A percentile compares a stretch with the other conserved stretches of the same genome.
Conservation (phyloP, 1,140 invertebrate genomes). For the Hyposmocoma kahamanoa region DNA sequence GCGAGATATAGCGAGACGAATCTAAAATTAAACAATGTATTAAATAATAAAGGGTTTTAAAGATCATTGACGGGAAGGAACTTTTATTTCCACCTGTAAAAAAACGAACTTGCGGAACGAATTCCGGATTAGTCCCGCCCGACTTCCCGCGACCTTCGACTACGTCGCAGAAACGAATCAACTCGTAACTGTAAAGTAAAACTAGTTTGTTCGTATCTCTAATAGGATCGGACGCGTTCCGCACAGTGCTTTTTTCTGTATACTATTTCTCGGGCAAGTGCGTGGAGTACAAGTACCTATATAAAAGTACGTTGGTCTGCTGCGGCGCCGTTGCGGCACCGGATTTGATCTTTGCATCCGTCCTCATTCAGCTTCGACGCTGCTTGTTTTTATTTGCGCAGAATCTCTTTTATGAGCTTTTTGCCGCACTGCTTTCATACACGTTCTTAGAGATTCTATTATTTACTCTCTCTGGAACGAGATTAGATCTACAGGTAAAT, state of each 20-base stretch:
- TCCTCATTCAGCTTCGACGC: conserved; percentile 5
- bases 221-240: conserved; percentile 55
- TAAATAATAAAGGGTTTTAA: no score
- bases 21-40: no score
- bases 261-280: conserved; percentile 48
- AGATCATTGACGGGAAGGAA: no score
- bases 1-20: no score
- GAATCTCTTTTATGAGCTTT: background rate
- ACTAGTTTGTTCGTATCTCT: conserved; percentile 62
- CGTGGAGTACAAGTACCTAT: conserved; percentile 13
- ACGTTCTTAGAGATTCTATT: no score
- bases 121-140: conserved; percentile 50
- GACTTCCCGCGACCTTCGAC: conserved; percentile 60
- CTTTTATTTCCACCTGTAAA: background rate
- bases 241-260: conserved; percentile 45
- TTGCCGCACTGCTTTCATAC: no score
- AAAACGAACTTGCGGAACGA: conserved; percentile 31
- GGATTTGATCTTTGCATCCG: conserved; percentile 13
- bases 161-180: conserved; percentile 54
- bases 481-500: no score
- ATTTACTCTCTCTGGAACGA: no score
- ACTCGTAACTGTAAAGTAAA: conserved; percentile 56
- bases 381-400: conserved; percentile 4
- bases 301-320: background rate
- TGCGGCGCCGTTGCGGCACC: background rate